Evolutionary conservation across 2,113 vertebrate species (phyloP), one percentile per base, ranked within the genome.

Genomic region (Penelope pileata): DNA sequence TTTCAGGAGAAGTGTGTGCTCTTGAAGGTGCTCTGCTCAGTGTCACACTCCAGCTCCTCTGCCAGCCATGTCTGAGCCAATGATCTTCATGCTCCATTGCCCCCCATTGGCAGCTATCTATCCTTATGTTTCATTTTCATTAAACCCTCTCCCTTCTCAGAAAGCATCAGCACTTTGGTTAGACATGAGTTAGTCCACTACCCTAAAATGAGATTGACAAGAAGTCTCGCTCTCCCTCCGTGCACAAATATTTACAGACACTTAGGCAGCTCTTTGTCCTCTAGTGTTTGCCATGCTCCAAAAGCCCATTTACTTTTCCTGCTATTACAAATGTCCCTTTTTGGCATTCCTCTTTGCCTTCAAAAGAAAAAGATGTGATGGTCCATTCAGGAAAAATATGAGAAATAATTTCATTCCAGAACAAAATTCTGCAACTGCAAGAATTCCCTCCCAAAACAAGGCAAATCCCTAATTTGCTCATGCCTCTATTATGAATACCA

Each of bases 11-110:
- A 34, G 8, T 10, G 10, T 4, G 6, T 75, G 10, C 8, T 82
- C 67, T 78, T 67, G n/a, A 32, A 79, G 12, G 0, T 51, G 18
- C 27, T 88, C 45, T 78, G 43, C 38, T 56, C 30, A 48, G 7
- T 5, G 21, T 73, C 53, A 48, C 8, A 50, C 7, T 4, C 6
- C 7, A 7, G 32, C 5, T 66, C 5, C 51, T 58, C 32, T 73
- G 21, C 16, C 54, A 50, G 2, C 3, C 5, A 30, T 17, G 21
- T 43, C 43, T 45, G 59, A 64, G 29, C 7, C 12, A 9, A 3
- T 1, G 4, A 6, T 2, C 2, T 4, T 69, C 64, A 50, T 5
- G 6, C 5, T 54, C 43, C 27, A 9, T 53, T 58, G 15, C 7
- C 12, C 7, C 22, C 32, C 23, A 6, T 45, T n/a, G 45, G 3